Percentiles rank a stretch among this genome's conserved stretches.
Evolutionary conservation across 2,888 invertebrate species (phyloP).

Genomic region (Cyrtodaria siliqua): DNA sequence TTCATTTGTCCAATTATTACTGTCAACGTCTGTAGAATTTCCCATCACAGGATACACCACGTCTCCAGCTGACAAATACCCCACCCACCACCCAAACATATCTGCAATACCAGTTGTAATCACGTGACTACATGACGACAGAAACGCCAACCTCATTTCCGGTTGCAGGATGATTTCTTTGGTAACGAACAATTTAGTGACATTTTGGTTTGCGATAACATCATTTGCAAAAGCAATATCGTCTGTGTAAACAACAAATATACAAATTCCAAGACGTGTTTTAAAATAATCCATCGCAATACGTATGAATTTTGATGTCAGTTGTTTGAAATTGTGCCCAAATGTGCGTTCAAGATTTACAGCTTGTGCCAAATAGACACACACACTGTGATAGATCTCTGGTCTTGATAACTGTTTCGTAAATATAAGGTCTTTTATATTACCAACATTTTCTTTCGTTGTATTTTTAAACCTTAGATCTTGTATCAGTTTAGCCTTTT

Average conservation of each 20-base stretch:
- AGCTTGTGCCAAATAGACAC: slow-evolving; percentile 11
- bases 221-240: not conserved
- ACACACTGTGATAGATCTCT: not conserved
- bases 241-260: slow-evolving; percentile 11
- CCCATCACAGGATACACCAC: slow-evolving; percentile 16
- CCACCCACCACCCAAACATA: slow-evolving; percentile 36
- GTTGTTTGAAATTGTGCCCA: not conserved
- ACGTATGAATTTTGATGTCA: slow-evolving; percentile 2
- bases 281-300: slow-evolving; percentile 13
- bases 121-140: slow-evolving; percentile 28
- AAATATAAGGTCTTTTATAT: not conserved
- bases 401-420: not conserved
- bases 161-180: not conserved
- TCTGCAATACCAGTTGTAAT: slow-evolving; percentile 28
- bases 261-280: not conserved
- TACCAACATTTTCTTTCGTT: not conserved
- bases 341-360: not conserved
- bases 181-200: not conserved
- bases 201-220: not conserved
- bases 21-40: not conserved
- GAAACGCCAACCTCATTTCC: slow-evolving; percentile 15
- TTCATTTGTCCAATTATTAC: not conserved
- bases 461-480: slow-evolving; percentile 6
- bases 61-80: slow-evolving; percentile 19
- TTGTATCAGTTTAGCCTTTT: slow-evolving; percentile 4